phyloP scores from a whole-genome alignment of 2,113 vertebrate species.

The Eulemur macaco region DNA sequence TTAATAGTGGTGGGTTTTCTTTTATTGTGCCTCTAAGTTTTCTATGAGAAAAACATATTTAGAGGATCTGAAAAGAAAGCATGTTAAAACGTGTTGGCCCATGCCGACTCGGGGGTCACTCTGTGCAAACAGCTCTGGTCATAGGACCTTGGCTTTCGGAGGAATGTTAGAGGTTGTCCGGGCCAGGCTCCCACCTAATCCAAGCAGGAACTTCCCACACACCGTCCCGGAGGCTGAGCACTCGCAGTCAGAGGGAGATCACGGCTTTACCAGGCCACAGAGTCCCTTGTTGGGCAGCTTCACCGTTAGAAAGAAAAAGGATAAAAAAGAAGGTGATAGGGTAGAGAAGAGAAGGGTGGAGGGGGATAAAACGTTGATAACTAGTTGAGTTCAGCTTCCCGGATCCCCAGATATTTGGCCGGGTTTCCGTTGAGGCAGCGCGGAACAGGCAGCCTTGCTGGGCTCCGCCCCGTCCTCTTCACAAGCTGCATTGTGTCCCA shows the following conservation, averaged over 20 bases:
- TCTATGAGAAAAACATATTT: neutral
- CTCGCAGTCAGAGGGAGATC: no score
- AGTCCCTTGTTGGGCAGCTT: neutral
- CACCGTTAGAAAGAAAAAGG: neutral
- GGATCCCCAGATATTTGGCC: neutral
- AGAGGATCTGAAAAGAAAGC: neutral
- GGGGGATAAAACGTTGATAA: fast-evolving
- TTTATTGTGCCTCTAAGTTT: neutral
- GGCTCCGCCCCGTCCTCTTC: neutral
- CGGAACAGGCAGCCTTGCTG: neutral
- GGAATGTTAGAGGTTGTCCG: neutral
- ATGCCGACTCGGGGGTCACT: fast-evolving
- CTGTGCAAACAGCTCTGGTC: neutral
- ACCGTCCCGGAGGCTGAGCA: neutral
- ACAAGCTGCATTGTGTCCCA: neutral
- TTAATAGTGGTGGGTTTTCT: neutral
- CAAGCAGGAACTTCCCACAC: neutral
- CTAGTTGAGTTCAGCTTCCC: neutral
- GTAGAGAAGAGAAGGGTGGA: neutral
- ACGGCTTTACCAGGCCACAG: neutral
- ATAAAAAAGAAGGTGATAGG: no score
- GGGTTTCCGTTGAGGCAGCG: neutral
- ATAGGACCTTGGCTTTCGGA: neutral
- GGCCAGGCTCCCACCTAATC: neutral
- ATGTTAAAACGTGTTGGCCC: no score